phyloP scores from a whole-genome alignment of 1,140 invertebrate genomes.

The Steinernema khuongi region DNA sequence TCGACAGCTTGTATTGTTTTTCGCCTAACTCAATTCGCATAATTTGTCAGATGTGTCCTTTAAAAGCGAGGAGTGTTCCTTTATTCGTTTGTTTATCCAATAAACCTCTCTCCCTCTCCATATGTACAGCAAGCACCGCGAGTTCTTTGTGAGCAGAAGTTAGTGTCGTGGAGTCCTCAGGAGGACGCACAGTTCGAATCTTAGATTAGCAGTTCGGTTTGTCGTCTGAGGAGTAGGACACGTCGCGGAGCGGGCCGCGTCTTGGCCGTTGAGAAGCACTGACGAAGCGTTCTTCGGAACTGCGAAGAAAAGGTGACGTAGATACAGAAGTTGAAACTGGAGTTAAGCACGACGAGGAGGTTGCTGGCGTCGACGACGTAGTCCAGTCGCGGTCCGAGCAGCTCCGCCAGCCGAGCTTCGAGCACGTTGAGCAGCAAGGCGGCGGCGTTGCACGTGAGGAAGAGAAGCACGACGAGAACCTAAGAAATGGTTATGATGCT shows the following conservation, averaged over 20 bases:
- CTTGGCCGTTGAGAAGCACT: background rate
- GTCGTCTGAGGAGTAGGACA: background rate
- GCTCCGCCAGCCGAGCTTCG: slow-evolving; percentile 41
- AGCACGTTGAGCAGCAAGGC: slow-evolving; percentile 55
- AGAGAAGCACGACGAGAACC: slow-evolving; percentile 56
- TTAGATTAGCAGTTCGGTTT: background rate
- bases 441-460: slow-evolving; percentile 53
- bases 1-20: too few relatives aligned
- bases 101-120: background rate
- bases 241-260: background rate
- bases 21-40: too few relatives aligned
- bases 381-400: slow-evolving; percentile 46
- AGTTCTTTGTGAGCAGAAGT: slow-evolving; percentile 9
- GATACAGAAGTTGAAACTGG: slow-evolving; percentile 42
- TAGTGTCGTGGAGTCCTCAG: background rate
- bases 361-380: slow-evolving; percentile 57
- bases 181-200: background rate
- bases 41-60: too few relatives aligned
- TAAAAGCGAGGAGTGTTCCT: too few relatives aligned
- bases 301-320: slow-evolving; percentile 32
- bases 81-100: background rate
- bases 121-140: slow-evolving; percentile 15
- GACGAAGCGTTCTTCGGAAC: slow-evolving; percentile 3
- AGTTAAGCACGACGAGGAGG: slow-evolving; percentile 57
- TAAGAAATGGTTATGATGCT: slow-evolving; percentile 31